Evolutionary conservation across 1,140 invertebrate species (phyloP), one percentile per base, ranked within the genome.

Genomic region (Pantala flavescens): DNA sequence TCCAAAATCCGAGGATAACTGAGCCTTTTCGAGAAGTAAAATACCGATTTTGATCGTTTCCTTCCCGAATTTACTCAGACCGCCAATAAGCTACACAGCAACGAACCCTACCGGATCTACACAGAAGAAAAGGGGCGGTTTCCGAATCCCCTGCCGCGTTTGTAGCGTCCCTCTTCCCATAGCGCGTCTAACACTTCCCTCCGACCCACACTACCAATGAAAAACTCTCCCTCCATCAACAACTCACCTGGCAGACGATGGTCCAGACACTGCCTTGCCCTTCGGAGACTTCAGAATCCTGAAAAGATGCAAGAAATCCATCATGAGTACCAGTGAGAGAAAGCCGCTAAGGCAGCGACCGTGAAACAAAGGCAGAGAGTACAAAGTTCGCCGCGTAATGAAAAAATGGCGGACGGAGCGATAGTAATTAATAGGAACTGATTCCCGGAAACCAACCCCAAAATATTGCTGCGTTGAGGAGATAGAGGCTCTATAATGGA

Each of bases 271-370:
- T 63, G 49, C 49, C 49, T 63, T 63, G 16, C 49, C 49, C 49
- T 63, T 63, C 49, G 49, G 49, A 63, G 49, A 63, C 49, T 63
- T 63, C 49, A 19, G 49, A 19, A 63, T 63, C 49, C 49, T 63
- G 49, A 16, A 63, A 63, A 63, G 49, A 21, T 63, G 49, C n/a
- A 63, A 63, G 49, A 63, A 63, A 63, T 63, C 49, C 49, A 63
- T 36, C 28, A 63, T 19, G 49, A 21, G n/a, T 12, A 3, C 5
- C 49, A 12, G 49, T 5, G 49, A 21, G 49, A 63, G 12, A 63
- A 16, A 1, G 12, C 5, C 16, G 12, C 16, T 7, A 12, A 14
- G 49, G 12, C 3, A 21, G 3, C 49, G 49, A 7, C 49, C 5
- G 1, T 3, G 12, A 16, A 63, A 19, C 16, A 63, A 63, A 7